These are phyloP conservation scores for Oreohelix idahoensis DNA, from an alignment of 1,140 invertebrate species.

Conservation along the genomic window DNA sequence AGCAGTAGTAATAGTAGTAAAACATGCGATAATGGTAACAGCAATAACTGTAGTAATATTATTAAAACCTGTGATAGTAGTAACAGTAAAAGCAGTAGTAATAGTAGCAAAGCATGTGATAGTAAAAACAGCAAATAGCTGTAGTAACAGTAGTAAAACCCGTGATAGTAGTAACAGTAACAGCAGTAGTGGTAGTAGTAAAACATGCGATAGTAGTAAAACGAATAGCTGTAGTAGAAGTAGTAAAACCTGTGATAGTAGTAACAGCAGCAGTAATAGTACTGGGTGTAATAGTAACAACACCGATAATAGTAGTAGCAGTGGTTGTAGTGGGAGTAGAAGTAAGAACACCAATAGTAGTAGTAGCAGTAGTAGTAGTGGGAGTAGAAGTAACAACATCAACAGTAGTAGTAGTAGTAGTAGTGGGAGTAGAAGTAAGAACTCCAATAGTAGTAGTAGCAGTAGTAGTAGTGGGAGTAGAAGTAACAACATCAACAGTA, in stretches of 20 bases:
- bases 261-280: neutral
- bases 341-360: neutral
- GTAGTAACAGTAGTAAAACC: slow-evolving; percentile 9
- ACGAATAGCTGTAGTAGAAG: slow-evolving; percentile 10
- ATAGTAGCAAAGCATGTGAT: too few species aligned
- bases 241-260: neutral
- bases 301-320: neutral
- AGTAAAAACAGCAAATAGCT: neutral
- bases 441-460: neutral
- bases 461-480: neutral
- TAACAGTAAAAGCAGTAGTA: too few species aligned
- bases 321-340: neutral
- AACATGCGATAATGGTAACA: too few species aligned
- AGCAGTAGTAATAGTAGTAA: too few species aligned
- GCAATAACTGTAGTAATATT: too few species aligned
- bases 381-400: neutral
- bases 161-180: neutral
- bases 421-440: neutral
- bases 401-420: neutral
- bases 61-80: too few species aligned
- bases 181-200: slow-evolving; percentile 4
- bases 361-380: neutral
- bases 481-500: too few species aligned
- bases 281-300: neutral
- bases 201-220: neutral